Percentiles rank a stretch among this genome's conserved stretches.
phyloP scores from a whole-genome alignment of 2,797 vertebrate species.

The Anniella stebbinsi region DNA sequence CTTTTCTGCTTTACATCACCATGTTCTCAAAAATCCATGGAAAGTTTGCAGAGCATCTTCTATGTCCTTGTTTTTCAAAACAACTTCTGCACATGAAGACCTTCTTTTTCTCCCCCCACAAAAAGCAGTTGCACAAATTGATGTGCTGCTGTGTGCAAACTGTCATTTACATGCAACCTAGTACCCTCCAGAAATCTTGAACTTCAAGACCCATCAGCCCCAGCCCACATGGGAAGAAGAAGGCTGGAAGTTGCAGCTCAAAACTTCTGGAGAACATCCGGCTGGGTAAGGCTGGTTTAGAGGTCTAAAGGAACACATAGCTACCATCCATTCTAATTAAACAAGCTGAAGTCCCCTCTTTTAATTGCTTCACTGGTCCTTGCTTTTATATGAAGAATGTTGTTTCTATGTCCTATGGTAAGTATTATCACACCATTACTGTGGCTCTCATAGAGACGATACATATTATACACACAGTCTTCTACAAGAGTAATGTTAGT shows the following conservation, averaged over 20 bases:
- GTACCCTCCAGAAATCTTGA: background rate
- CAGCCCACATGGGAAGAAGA: too few species aligned
- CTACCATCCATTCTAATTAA: background rate
- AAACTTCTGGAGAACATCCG: too few species aligned
- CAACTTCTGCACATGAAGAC: background rate
- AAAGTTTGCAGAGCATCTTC: background rate
- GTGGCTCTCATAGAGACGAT: background rate
- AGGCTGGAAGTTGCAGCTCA: too few species aligned
- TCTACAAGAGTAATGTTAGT: background rate
- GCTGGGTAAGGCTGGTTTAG: background rate
- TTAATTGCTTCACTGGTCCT: background rate
- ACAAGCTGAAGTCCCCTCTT: background rate
- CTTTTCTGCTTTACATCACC: background rate
- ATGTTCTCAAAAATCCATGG: background rate
- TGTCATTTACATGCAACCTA: background rate
- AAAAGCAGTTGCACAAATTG: background rate
- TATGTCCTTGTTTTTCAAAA: background rate
- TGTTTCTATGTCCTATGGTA: background rate
- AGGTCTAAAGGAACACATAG: background rate
- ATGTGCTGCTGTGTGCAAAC: background rate
- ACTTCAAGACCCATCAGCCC: background rate
- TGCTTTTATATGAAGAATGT: background rate
- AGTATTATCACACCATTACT: background rate
- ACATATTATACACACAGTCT: too few species aligned
- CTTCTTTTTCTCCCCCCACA: background rate